A percentile compares a stretch with the other conserved stretches of the same genome.
Evolutionary conservation across 2,888 invertebrate species (phyloP).

Genomic region (Drosophila mimetica): DNA sequence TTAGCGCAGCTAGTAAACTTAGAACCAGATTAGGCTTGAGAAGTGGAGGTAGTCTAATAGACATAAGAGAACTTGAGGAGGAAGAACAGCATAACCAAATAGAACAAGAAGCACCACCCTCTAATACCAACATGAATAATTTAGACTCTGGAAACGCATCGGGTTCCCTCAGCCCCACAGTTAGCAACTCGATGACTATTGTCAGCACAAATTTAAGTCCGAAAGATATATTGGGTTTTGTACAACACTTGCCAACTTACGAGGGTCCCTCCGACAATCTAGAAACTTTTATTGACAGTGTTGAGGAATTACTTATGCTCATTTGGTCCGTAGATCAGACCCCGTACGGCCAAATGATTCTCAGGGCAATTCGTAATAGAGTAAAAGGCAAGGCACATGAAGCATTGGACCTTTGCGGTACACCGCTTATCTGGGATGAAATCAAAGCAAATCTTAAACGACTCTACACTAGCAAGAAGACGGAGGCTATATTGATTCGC

Average conservation of each 20-base stretch:
- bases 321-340: conserved; percentile 11
- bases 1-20: background rate
- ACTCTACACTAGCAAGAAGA: conserved; percentile 14
- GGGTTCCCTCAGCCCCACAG: conserved; percentile 10
- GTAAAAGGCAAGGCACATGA: conserved; percentile 18
- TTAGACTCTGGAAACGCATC: conserved; percentile 23
- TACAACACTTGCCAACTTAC: background rate
- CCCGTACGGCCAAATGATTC: conserved; percentile 4
- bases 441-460: conserved; percentile 26
- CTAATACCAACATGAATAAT: background rate
- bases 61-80: background rate
- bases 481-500: conserved; percentile 12
- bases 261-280: conserved; percentile 4
- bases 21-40: conserved; percentile 13
- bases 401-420: conserved; percentile 8
- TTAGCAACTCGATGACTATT: conserved; percentile 17
- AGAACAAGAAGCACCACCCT: background rate
- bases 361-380: conserved; percentile 12
- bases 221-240: background rate
- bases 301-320: conserved; percentile 14
- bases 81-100: conserved; percentile 2
- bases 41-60: background rate
- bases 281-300: conserved; percentile 9
- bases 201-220: conserved; percentile 7
- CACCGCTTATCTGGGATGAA: conserved; percentile 21